phyloP scores from a whole-genome alignment of 2,888 invertebrate species.

The Macaria notata region DNA sequence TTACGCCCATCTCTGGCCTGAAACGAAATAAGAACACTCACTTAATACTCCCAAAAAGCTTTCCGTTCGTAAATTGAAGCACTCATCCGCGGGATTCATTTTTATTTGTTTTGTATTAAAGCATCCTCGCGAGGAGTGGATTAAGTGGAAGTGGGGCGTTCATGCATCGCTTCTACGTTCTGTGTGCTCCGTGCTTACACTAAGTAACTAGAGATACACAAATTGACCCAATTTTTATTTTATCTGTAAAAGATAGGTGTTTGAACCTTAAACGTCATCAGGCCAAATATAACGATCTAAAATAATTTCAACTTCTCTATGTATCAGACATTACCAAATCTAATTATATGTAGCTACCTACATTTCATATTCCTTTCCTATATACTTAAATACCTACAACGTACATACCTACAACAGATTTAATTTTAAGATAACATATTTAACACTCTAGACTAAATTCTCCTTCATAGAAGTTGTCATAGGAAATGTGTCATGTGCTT shows the following conservation, averaged over 20 bases:
- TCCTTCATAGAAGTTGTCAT: constrained; percentile 20
- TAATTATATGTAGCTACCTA: too few species aligned
- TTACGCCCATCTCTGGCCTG: constrained; percentile 55
- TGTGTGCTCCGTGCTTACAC: background rate
- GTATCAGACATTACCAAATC: too few species aligned
- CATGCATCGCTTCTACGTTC: constrained; percentile 14
- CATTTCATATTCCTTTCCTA: too few species aligned
- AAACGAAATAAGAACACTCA: constrained; percentile 57
- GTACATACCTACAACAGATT: too few species aligned
- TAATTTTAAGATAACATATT: too few species aligned
- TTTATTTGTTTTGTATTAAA: constrained; percentile 29
- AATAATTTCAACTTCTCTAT: background rate
- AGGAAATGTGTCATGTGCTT: constrained; percentile 50
- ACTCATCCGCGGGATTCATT: constrained; percentile 30
- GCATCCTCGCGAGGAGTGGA: constrained; percentile 23
- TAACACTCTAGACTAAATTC: too few species aligned
- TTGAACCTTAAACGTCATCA: background rate
- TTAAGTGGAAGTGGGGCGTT: constrained; percentile 22
- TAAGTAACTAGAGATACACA: background rate
- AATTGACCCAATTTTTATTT: too few species aligned
- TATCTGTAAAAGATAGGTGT: too few species aligned
- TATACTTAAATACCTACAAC: too few species aligned
- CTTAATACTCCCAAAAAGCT: constrained; percentile 38
- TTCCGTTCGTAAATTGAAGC: constrained; percentile 37
- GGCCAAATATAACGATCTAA: background rate